Conservation (phyloP, 2,113 vertebrate species). For the Gopherus flavomarginatus region DNA sequence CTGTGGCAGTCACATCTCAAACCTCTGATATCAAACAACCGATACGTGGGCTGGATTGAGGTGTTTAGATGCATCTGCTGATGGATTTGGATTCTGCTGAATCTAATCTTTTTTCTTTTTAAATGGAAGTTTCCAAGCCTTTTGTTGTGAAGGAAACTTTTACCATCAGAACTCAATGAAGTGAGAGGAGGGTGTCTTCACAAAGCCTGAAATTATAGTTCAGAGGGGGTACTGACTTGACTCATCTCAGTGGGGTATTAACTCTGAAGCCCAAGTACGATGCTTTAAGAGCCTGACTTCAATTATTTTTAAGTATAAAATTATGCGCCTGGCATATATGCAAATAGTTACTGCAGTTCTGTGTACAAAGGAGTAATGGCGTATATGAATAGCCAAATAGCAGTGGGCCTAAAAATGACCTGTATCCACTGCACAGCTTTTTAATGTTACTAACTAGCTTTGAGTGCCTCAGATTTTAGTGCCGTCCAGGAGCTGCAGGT, state of each 20-base stretch:
- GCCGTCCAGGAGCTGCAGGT: rapidly evolving
- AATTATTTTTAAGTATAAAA: constrained; percentile 41
- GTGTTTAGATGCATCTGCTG: neutral
- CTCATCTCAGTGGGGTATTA: constrained; percentile 63
- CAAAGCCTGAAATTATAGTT: constrained; percentile 33
- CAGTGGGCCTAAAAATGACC: neutral
- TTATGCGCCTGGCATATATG: constrained; percentile 23
- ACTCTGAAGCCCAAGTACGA: constrained; percentile 58
- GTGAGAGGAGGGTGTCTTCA: neutral
- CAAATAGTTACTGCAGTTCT: constrained; percentile 44
- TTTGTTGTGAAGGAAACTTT: neutral
- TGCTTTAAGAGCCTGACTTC: constrained; percentile 57
- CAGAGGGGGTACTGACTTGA: constrained; percentile 43
- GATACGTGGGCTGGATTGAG: neutral
- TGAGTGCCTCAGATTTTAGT: neutral
- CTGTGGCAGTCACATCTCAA: neutral
- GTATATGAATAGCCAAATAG: constrained; percentile 24
- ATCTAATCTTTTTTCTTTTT: rapidly evolving
- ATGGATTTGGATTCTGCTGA: neutral
- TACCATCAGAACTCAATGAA: neutral
- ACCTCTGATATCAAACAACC: neutral
- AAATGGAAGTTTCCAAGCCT: neutral
- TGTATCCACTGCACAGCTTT: neutral
- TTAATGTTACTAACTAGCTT: neutral
- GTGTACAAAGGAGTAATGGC: constrained; percentile 29